phyloP scores from a whole-genome alignment of 2,888 invertebrate species.

The Mystacides longicornis region DNA sequence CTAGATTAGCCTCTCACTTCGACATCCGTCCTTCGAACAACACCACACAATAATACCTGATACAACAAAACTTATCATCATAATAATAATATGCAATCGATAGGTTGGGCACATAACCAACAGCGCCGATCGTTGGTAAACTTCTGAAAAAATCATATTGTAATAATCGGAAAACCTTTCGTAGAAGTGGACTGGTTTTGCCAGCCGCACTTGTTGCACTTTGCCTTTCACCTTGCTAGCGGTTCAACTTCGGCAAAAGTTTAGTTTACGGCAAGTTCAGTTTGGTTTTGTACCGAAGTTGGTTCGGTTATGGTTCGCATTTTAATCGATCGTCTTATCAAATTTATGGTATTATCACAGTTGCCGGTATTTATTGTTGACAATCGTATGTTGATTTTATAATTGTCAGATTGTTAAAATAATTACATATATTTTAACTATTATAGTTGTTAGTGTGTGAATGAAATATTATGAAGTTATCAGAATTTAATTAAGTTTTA shows the following conservation, averaged over 20 bases:
- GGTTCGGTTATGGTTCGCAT: constrained; percentile 13
- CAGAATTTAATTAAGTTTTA: too few relatives aligned
- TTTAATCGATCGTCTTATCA: too few relatives aligned
- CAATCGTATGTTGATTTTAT: too few relatives aligned
- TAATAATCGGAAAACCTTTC: too few relatives aligned
- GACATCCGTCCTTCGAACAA: constrained; percentile 20
- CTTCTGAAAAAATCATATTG: too few relatives aligned
- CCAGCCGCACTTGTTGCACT: neutral
- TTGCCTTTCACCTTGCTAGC: constrained; percentile 11
- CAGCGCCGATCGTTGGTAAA: too few relatives aligned
- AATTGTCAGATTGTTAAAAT: too few relatives aligned
- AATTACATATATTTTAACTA: too few relatives aligned
- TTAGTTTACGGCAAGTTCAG: constrained; percentile 6
- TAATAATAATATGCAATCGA: neutral
- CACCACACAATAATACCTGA: neutral
- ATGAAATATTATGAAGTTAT: too few relatives aligned
- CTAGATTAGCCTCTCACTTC: constrained; percentile 23
- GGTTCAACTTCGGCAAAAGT: constrained; percentile 16
- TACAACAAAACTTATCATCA: neutral
- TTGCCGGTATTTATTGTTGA: too few relatives aligned
- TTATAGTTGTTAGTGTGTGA: too few relatives aligned
- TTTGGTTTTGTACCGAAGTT: constrained; percentile 21
- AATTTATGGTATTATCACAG: too few relatives aligned
- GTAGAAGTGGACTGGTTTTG: neutral
- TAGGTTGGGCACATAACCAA: neutral